phyloP scores from a whole-genome alignment of 2,888 invertebrate species.

The Pseudanteris insignis region DNA sequence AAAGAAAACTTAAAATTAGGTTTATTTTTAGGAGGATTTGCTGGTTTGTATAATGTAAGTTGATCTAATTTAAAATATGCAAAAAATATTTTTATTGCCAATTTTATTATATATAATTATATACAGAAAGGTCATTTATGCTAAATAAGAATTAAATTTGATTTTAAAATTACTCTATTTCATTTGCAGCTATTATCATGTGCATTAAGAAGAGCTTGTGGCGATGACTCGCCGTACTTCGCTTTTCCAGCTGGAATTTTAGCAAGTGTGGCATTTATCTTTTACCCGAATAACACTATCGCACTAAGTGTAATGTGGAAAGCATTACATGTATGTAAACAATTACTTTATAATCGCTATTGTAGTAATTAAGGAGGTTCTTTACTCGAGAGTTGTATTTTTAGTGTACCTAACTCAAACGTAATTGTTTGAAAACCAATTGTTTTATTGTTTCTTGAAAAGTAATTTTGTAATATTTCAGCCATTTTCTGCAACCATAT shows the following conservation, averaged over 20 bases:
- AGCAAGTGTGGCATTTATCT: slow-evolving; percentile 76
- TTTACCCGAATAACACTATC: slow-evolving; percentile 80
- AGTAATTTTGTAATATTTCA: no score
- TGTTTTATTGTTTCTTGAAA: no score
- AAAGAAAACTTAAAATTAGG: slow-evolving; percentile 72
- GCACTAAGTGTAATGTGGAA: slow-evolving; percentile 88
- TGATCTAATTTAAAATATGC: no score
- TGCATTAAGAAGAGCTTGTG: slow-evolving; percentile 71
- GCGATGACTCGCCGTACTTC: slow-evolving; percentile 72
- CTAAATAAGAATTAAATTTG: no score
- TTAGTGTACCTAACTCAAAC: no score
- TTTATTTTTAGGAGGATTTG: slow-evolving; percentile 76
- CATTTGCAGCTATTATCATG: slow-evolving; percentile 73
- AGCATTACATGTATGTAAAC: slow-evolving; percentile 74
- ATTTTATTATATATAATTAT: no score
- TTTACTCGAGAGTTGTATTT: no score
- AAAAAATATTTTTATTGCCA: no score
- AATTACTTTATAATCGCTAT: no score
- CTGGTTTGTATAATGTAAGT: slow-evolving; percentile 76
- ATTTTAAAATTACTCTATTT: slow-evolving; percentile 11
- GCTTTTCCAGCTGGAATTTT: slow-evolving; percentile 78
- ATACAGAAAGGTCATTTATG: not conserved
- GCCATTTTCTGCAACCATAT: no score
- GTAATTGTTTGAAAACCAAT: no score
- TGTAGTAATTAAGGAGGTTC: no score